These are phyloP conservation scores for Pipistrellus nathusii DNA, from an alignment of 2,797 vertebrate genomes.

Conservation along the genomic window DNA sequence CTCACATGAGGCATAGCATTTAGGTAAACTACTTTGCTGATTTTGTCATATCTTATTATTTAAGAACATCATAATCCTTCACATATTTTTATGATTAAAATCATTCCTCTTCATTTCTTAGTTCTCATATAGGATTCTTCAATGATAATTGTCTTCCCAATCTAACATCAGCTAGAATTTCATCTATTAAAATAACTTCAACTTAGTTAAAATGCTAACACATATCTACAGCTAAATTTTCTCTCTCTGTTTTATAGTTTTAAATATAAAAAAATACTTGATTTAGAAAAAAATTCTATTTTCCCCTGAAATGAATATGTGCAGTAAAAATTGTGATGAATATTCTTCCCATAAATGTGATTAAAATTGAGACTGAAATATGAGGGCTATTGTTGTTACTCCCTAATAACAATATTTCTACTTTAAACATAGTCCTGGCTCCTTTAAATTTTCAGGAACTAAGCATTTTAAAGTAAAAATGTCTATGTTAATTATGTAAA, in stretches of 20 bases:
- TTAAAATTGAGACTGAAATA: neutral
- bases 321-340: neutral
- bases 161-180: conserved; percentile 63
- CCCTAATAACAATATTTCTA: neutral
- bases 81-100: conserved; percentile 16
- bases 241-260: neutral
- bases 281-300: neutral
- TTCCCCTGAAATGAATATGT: neutral
- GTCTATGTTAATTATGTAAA: neutral
- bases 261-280: neutral
- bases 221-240: neutral
- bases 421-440: neutral
- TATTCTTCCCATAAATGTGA: neutral
- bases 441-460: neutral
- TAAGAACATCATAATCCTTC: neutral
- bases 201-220: conserved; percentile 51
- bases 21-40: neutral
- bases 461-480: neutral
- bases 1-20: neutral
- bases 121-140: conserved; percentile 16
- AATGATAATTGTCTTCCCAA: neutral
- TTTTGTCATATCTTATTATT: neutral
- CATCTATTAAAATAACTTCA: conserved; percentile 72
- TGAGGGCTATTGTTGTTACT: neutral
- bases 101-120: neutral